Evolutionary conservation across 2,113 vertebrate genomes (phyloP), one percentile per base, ranked within the genome.

Genomic region (Perognathus longimembris): DNA sequence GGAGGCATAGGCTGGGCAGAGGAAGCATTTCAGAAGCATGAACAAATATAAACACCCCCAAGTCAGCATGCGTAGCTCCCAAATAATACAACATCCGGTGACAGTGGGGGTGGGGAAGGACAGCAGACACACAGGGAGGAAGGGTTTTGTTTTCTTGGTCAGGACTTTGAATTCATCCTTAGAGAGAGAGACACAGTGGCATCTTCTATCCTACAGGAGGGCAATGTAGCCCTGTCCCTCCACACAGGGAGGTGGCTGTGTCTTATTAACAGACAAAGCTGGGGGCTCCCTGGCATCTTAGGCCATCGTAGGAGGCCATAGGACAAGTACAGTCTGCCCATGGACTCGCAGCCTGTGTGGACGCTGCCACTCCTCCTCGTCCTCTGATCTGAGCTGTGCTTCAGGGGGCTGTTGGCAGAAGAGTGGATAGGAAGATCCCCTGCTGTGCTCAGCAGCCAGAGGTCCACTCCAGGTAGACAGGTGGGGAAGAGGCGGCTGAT

Each of bases 341-440:
- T 7, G 9, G 17, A 36, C 2, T 30, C 28, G 28, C 32, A 40
- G 26, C 17, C 8, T 54, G 7, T 59, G 32, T 61, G 11, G 1
- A 32, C 9, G 26, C 12, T 11, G 5, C 11, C 42, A 32, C 1
- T 10, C 71, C 3, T 15, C 28, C 22, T 22, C 2, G 1, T 0
- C n/a, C 80, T 45, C 67, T 59, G 3, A 54, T 54, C 50, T 54
- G 50, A 54, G 17, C 50, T 54, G 50, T 54, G 50, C 14, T 69
- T 38, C 32, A 40, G 54, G 54, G 10, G 1, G 7, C 66, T 22
- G 6, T 3, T 0, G 32, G 36, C 24, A 24, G 0, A 17, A 22
- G 1, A 0, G 45, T 45, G 9, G 3, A 9, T 8, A 18, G 61
- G 42, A 38, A 54, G 69, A 57, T 38, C 5, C 50, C 32, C 7